Evolutionary conservation across 2,113 vertebrate genomes (phyloP).

Genomic region (Lichenostomus cassidix): DNA sequence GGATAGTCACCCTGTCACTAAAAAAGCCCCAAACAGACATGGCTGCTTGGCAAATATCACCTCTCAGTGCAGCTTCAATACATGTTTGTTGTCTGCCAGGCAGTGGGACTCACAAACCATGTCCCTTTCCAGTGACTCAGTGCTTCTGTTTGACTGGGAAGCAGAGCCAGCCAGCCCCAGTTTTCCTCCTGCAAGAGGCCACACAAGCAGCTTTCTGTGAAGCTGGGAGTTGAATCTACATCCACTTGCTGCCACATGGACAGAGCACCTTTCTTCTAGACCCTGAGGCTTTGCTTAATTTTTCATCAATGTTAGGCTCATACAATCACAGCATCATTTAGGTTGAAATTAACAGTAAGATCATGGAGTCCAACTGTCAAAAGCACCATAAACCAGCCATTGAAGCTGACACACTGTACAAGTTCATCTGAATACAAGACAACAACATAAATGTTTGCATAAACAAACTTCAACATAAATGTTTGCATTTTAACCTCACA

Average conservation of each 20-base stretch:
- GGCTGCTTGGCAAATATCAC: fast-evolving
- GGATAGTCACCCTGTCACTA: not conserved
- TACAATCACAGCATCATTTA: not conserved
- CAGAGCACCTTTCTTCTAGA: not conserved
- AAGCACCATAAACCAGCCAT: not conserved
- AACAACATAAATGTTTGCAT: not conserved
- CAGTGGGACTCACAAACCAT: not conserved
- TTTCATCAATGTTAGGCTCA: not conserved
- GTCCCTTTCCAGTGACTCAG: not conserved
- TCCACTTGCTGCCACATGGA: not conserved
- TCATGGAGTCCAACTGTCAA: not conserved
- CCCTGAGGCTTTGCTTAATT: not conserved
- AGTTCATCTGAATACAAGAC: not conserved
- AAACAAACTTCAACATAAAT: not conserved
- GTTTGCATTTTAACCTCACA: not conserved
- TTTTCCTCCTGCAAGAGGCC: not conserved
- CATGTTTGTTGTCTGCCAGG: not conserved
- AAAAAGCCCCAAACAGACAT: not conserved
- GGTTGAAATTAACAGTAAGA: not conserved
- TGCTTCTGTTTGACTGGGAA: not conserved
- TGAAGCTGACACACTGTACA: not conserved
- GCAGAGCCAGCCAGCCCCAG: not conserved
- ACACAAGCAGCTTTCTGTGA: not conserved
- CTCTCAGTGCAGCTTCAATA: not conserved
- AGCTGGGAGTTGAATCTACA: not conserved